Conservation (phyloP, 1,140 invertebrate species). For the Bilobella aurantiaca region DNA sequence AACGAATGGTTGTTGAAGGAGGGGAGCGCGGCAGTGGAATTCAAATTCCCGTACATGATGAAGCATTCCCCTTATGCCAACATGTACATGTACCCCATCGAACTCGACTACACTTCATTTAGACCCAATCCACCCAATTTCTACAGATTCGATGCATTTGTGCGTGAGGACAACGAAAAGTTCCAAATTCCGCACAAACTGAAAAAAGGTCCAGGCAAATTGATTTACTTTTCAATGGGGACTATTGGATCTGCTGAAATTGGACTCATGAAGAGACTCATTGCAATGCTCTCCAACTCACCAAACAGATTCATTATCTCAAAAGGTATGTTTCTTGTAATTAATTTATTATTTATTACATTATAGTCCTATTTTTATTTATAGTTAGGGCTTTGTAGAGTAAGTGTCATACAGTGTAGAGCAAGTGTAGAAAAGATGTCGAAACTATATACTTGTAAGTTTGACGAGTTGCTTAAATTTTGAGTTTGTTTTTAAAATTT, state of each 20-base stretch:
- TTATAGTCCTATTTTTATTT: too few relatives aligned
- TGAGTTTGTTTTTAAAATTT: too few relatives aligned
- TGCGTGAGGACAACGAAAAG: neutral
- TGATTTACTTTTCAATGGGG: conserved; percentile 12
- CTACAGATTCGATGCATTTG: neutral
- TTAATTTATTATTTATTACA: too few relatives aligned
- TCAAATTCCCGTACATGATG: neutral
- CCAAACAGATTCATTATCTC: neutral
- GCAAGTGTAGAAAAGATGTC: too few relatives aligned
- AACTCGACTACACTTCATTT: neutral
- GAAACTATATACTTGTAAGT: too few relatives aligned
- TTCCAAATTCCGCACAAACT: conserved; percentile 3
- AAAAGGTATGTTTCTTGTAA: too few relatives aligned
- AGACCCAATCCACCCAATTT: neutral
- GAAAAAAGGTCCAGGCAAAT: neutral
- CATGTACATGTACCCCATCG: conserved; percentile 3
- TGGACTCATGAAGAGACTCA: neutral
- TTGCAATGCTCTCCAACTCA: neutral
- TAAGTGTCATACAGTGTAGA: too few relatives aligned
- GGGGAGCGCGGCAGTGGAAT: neutral
- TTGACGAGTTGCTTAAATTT: too few relatives aligned
- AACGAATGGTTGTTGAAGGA: neutral
- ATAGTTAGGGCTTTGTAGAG: too few relatives aligned
- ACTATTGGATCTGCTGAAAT: neutral
- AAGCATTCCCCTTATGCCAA: conserved; percentile 5